These are phyloP conservation scores for Cephus sareptanus DNA, from an alignment of 2,888 invertebrate species.

Conservation along the genomic window DNA sequence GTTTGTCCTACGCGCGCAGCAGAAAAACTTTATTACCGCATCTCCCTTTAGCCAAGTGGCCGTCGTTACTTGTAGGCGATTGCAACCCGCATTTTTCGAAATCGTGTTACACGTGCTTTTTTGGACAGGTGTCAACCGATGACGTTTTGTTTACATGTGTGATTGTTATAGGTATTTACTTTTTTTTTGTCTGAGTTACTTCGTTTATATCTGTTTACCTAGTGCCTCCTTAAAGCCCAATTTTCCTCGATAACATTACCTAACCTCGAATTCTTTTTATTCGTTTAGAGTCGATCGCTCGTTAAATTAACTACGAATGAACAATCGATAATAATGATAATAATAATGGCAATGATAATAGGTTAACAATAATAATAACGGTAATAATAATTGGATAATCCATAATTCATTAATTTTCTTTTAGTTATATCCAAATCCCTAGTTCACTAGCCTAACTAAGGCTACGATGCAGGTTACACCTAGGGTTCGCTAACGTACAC, in stretches of 20 bases:
- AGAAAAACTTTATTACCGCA: background rate
- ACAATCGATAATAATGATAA: conserved; percentile 27
- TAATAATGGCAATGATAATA: conserved; percentile 14
- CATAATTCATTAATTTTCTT: conserved; percentile 20
- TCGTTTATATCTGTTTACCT: background rate
- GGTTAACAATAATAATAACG: conserved; percentile 8
- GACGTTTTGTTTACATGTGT: background rate
- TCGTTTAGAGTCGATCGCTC: conserved; percentile 1
- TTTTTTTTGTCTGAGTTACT: background rate
- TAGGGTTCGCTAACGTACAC: conserved; percentile 31
- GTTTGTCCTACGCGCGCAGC: background rate
- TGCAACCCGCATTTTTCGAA: background rate
- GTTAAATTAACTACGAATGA: background rate
- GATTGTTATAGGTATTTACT: background rate
- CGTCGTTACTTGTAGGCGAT: background rate
- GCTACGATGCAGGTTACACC: conserved; percentile 32
- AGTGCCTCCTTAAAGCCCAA: conserved; percentile 1
- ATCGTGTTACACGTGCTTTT: background rate
- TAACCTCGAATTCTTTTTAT: background rate
- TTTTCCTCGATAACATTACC: background rate
- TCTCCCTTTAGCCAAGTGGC: background rate
- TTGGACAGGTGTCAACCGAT: background rate
- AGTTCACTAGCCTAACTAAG: conserved; percentile 28
- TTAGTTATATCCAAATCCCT: conserved; percentile 24
- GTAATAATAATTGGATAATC: conserved; percentile 3